Evolutionary conservation across 2,797 vertebrate genomes (phyloP), one percentile per base, ranked within the genome.

Genomic region (Oryzias sinensis): DNA sequence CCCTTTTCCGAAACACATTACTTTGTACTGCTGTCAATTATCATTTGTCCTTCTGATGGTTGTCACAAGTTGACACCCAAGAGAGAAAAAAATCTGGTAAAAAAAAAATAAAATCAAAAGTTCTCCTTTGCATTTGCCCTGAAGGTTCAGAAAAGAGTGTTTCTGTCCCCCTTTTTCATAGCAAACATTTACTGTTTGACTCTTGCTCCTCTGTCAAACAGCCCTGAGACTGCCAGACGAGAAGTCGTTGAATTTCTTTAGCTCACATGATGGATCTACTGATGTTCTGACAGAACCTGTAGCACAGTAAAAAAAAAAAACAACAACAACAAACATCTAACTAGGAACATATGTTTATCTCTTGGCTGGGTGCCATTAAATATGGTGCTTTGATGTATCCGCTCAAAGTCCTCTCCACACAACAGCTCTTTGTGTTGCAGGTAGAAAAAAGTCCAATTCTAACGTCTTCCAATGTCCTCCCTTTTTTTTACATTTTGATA

Each of bases 241-340:
- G 56, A 77, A 71, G 29, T 51, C 74, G 84, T 86, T 85, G 76
- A 88, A 37, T 37, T 91, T 88, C 85, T 86, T 86, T 80, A 81
- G 66, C 81, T 81, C 76, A 66, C 61, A 67, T 83, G 74, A 85
- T 70, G 59, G 74, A 84, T 76, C 77, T 74, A 46, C 69, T 79
- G 72, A 85, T 74, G 75, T 79, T 81, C 61, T 62, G 52, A 73
- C 65, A 68, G 60, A 77, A 79, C 72, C 61, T 75, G 66, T 67
- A 74, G 61, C 64, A 70, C 11, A 5, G 65, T 49, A n/a, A n/a
- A n/a, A 18, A 18, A 25, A 76, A 61, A 62, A 49, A 72, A 46
- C 11, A 37, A 37, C 7, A 27, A n/a, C n/a, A 37, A 37, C 2
- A 22, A 37, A 37, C n/a, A 71, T 71, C 58, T 56, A 67, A 75